phyloP scores from a whole-genome alignment of 2,113 vertebrate genomes.

The Scomber japonicus region DNA sequence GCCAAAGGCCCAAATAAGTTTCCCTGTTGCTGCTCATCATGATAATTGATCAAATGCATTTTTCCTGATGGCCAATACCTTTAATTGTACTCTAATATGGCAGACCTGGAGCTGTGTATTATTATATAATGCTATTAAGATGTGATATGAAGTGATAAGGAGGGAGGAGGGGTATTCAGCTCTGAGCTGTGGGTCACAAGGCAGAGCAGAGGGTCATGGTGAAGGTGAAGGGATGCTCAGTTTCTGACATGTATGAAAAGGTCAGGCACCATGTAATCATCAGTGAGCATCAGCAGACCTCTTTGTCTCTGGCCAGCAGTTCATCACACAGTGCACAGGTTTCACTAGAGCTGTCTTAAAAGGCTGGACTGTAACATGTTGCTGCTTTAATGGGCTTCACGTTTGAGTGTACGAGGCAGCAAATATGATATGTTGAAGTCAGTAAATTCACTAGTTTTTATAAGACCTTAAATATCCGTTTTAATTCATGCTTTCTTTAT shows the following conservation, averaged over 20 bases:
- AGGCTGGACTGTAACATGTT: not conserved
- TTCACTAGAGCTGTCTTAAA: not conserved
- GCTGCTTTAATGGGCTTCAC: not conserved
- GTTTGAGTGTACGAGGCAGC: too few relatives aligned
- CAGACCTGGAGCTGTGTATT: slow-evolving; percentile 43
- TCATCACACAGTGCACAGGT: not conserved
- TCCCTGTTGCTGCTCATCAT: slow-evolving; percentile 35
- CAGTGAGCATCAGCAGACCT: not conserved
- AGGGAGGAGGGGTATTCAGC: slow-evolving; percentile 22
- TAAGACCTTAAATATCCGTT: too few relatives aligned
- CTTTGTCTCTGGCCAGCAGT: not conserved
- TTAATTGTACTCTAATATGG: slow-evolving; percentile 17
- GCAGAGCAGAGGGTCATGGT: not conserved
- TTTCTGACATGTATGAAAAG: slow-evolving; percentile 2
- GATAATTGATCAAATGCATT: slow-evolving; percentile 56
- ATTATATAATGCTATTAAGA: slow-evolving; percentile 62
- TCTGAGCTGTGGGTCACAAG: slow-evolving; percentile 20
- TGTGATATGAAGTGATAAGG: slow-evolving; percentile 66
- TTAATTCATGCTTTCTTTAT: too few relatives aligned
- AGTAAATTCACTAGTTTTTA: too few relatives aligned
- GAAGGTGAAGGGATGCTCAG: slow-evolving; percentile 14
- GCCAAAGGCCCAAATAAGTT: slow-evolving; percentile 30
- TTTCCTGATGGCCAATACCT: slow-evolving; percentile 53
- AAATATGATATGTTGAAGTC: too few relatives aligned
- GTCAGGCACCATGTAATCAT: slow-evolving; percentile 25